These are phyloP conservation scores for Pachydiplax longipennis DNA, from an alignment of 2,888 invertebrate genomes.

Conservation along the genomic window DNA sequence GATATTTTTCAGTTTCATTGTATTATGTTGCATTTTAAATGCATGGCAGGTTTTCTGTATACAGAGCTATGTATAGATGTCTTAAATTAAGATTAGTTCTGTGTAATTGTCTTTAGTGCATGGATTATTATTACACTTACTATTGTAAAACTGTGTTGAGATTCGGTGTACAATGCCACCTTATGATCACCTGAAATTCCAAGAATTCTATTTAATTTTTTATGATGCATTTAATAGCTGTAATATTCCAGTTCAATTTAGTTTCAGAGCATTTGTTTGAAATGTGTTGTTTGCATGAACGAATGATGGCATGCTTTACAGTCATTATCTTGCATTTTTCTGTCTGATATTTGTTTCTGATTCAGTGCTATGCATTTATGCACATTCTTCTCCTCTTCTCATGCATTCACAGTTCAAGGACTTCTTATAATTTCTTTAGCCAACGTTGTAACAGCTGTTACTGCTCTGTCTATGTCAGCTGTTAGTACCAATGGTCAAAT, in stretches of 20 bases:
- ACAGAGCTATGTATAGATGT: too few relatives aligned
- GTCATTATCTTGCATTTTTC: background rate
- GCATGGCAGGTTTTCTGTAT: too few relatives aligned
- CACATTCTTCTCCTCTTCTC: conserved; percentile 13
- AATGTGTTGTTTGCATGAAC: background rate
- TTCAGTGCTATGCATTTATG: background rate
- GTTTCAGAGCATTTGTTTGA: background rate
- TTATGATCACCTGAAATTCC: too few relatives aligned
- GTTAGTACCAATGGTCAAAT: conserved; percentile 72
- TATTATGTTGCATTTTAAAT: too few relatives aligned
- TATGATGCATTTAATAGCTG: too few relatives aligned
- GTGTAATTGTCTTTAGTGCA: too few relatives aligned
- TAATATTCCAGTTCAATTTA: background rate
- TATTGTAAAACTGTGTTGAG: too few relatives aligned
- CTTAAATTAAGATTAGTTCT: too few relatives aligned
- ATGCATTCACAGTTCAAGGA: conserved; percentile 55
- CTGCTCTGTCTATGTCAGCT: conserved; percentile 70
- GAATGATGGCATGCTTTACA: background rate
- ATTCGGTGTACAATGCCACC: too few relatives aligned
- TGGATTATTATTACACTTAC: too few relatives aligned
- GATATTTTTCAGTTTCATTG: too few relatives aligned
- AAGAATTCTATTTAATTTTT: too few relatives aligned
- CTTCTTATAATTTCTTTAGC: conserved; percentile 56
- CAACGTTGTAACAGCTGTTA: conserved; percentile 62
- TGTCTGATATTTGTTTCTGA: background rate